Base-by-base conservation (phyloP, 1,140 invertebrate genomes). In the Carposina sasakii region DNA sequence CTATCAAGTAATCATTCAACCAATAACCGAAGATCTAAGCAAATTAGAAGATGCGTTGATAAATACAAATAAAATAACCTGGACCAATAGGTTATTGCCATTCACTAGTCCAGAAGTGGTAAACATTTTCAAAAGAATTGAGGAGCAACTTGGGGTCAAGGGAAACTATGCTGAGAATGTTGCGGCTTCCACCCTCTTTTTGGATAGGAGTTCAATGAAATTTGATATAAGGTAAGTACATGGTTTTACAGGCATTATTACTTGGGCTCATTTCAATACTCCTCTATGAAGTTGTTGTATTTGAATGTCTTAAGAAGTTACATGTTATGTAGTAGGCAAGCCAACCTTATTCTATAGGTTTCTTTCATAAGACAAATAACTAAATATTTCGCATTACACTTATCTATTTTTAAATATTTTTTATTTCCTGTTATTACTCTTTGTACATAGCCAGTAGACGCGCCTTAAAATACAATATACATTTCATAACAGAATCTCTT, bases 1-100 rank as follows among this genome's bases (percentile, higher is more conserved):
- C 33, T 49, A 50, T 16, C 28, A 60, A 52, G 10, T 71, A 21
- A 52, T 57, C 20, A 60, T 71, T 10, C 50, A 43, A 36, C 68
- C 60, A 21, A 13, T 63, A 23, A 55, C 45, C 8, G 43, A 28
- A 28, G 30, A 52, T 20, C 45, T 58, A 26, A 5, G 19, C 8
- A 50, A 44, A 28, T 57, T 66, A 23, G 63, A 63, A 48, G 31
- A 57, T 37, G 50, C 55, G 13, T 43, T 71, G 3, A 10, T 44
- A 20, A 54, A 28, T 3, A 68, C 60, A 3, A 57, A 44, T 15
- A 3, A 62, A 3, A 53, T 71, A 16, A 36, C 66, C 20, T 71
- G 65, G 60, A 53, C 30, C 8, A 59, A 21, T 49, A 17, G 20
- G 20, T 66, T 8, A 49, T 23, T 9, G 43, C 39, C 58, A 9